Evolutionary conservation across 2,113 vertebrate species (phyloP).

Genomic region (Pterocles orientalis): DNA sequence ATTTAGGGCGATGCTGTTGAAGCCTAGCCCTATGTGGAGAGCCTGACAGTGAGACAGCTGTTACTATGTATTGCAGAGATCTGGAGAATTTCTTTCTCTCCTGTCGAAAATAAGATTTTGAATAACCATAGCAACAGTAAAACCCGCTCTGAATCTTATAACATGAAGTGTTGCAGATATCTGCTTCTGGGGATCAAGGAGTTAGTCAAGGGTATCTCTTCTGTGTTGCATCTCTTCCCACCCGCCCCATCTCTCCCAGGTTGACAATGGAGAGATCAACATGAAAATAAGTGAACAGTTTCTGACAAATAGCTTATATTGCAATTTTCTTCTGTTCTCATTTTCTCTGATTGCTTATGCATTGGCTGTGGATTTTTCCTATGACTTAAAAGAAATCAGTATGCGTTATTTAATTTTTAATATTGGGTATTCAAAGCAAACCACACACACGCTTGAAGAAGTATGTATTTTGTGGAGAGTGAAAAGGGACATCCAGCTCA

Average conservation of each 20-base stretch:
- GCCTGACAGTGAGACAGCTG: not conserved
- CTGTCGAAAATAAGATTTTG: constrained; percentile 79
- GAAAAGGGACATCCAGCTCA: not conserved
- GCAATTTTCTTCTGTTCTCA: not conserved
- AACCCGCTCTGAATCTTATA: constrained; percentile 75
- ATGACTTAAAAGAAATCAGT: not conserved
- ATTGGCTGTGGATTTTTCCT: not conserved
- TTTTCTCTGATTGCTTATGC: not conserved
- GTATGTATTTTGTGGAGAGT: not conserved
- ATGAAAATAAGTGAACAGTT: not conserved
- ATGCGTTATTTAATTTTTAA: constrained; percentile 29
- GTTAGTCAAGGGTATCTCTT: not conserved
- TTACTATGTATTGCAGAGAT: constrained; percentile 51
- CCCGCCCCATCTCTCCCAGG: not conserved
- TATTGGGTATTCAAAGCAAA: constrained; percentile 3
- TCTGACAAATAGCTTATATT: not conserved
- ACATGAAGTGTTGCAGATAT: constrained; percentile 77
- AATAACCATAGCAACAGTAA: constrained; percentile 78
- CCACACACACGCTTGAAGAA: not conserved
- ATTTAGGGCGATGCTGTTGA: not conserved
- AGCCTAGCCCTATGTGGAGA: not conserved
- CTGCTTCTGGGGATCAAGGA: not conserved
- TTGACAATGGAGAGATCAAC: not conserved
- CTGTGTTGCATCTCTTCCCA: not conserved
- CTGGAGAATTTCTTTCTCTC: constrained; percentile 80